A percentile compares a stretch with the other conserved stretches of the same genome.
Evolutionary conservation across 2,797 vertebrate genomes (phyloP).

Genomic region (Manis crassicaudata): DNA sequence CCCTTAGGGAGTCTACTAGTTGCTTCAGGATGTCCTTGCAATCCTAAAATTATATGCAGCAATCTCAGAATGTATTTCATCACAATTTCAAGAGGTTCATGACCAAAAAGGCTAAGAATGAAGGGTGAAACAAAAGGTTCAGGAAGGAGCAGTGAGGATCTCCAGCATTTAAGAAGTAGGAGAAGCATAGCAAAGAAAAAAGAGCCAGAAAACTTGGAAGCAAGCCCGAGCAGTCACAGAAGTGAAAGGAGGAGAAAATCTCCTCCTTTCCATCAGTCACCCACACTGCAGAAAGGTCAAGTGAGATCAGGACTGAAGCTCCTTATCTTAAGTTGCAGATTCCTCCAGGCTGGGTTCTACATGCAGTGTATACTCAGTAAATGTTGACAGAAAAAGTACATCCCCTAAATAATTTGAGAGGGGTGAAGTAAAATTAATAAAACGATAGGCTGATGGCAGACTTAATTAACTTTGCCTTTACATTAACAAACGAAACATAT

Average conservation of each 20-base stretch:
- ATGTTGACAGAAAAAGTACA: not conserved
- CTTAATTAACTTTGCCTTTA: slow-evolving; percentile 1
- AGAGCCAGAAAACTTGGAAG: not conserved
- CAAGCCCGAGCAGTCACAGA: not conserved
- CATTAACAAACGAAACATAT: not conserved
- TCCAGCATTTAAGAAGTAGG: not conserved
- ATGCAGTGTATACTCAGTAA: not conserved
- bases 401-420: not conserved
- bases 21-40: not conserved
- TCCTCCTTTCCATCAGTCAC: not conserved
- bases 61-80: not conserved
- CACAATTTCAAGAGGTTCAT: not conserved
- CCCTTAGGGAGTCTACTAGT: not conserved
- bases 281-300: not conserved
- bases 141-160: not conserved
- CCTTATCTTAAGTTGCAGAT: not conserved
- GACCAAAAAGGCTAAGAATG: not conserved
- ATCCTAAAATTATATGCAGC: not conserved
- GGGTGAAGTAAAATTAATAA: not conserved
- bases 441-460: not conserved
- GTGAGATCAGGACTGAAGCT: not conserved
- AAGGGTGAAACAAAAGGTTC: not conserved
- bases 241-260: not conserved
- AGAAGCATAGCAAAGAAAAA: not conserved
- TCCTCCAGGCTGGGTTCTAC: not conserved